Percentiles rank a stretch among this genome's conserved stretches.
phyloP scores from a whole-genome alignment of 92 coral and sea anemone genomes.

The Heteractis magnifica region DNA sequence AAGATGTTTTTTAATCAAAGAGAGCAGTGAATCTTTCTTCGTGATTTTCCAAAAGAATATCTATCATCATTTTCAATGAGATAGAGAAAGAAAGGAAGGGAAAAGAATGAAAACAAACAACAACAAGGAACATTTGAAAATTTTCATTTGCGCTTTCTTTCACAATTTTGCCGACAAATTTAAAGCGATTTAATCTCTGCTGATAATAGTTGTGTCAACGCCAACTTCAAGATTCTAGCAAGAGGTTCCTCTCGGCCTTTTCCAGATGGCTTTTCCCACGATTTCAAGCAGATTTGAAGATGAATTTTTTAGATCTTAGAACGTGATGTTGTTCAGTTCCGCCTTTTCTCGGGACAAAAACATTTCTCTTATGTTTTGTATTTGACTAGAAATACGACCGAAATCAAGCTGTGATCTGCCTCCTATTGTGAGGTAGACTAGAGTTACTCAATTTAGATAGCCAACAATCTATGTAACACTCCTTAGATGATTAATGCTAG shows the following conservation, averaged over 20 bases:
- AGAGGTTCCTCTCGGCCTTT: not conserved
- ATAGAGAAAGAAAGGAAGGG: too few species aligned
- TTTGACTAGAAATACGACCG: not conserved
- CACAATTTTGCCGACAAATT: too few species aligned
- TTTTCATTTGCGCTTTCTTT: too few species aligned
- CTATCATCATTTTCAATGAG: too few species aligned
- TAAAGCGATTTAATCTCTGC: too few species aligned
- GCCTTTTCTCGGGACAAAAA: not conserved
- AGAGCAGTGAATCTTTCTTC: too few species aligned
- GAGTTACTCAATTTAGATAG: not conserved
- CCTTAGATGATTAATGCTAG: not conserved
- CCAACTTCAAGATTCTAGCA: not conserved
- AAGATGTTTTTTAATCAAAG: too few species aligned
- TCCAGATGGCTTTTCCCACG: slow-evolving; percentile 2
- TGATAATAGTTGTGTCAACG: too few species aligned
- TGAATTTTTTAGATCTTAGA: not conserved
- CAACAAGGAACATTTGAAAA: too few species aligned
- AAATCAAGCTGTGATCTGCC: not conserved
- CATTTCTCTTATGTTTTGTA: not conserved
- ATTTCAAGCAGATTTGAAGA: not conserved
- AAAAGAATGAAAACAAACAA: too few species aligned
- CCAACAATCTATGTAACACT: not conserved
- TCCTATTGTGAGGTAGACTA: not conserved
- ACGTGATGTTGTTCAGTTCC: not conserved
- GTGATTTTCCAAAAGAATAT: too few species aligned